Base-by-base conservation (phyloP, 1,140 invertebrate species). In the Dermatophagoides farinae region DNA sequence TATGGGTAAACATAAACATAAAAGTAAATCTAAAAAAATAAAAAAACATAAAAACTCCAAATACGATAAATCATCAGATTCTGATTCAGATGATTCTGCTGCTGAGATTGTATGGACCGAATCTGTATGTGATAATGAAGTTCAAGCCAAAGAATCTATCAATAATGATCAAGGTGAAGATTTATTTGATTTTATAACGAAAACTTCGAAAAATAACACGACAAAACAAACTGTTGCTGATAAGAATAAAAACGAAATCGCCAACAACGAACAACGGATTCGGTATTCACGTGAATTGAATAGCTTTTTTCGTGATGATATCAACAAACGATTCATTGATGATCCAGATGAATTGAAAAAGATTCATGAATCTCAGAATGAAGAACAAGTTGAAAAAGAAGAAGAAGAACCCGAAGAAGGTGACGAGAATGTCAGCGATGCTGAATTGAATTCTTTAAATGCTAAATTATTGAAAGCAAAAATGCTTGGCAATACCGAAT, bases 401-500 rank as follows among this genome's bases (percentile, higher is more conserved):
- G 14, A 14, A 12, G 41, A 55, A 38, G 31, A 55, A 14, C 39
- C n/a, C 12, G 53, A 55, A 18, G 38, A 37, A 39, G 31, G 5
- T 14, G 53, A 12, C 1, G 1, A 55, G 23, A 6, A 23, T 9
- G 8, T 50, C 4, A 22, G 50, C 5, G 23, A 49, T 16, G 37
- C 25, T 16, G 54, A 60, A 46, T 16, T 16, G 37, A 63, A 63
- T 25, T 18, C 49, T 16, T 6, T 63, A 0, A 61, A 55, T 38
- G 86, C 88, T 16, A 88, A 85, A 74, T 79, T 90, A 62, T 72
- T 93, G 0, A 90, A 89, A 75, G 89, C 89, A 37, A 88, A 93
- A 78, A 79, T 90, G 51, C 65, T 89, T 75, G 88, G 88, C 44
- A 82, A 93, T 71, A 71, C 70, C 73, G 77, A 78, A 64, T 68